Base-by-base conservation (phyloP, 1,140 invertebrate species). In the Metopolophium dirhodum region DNA sequence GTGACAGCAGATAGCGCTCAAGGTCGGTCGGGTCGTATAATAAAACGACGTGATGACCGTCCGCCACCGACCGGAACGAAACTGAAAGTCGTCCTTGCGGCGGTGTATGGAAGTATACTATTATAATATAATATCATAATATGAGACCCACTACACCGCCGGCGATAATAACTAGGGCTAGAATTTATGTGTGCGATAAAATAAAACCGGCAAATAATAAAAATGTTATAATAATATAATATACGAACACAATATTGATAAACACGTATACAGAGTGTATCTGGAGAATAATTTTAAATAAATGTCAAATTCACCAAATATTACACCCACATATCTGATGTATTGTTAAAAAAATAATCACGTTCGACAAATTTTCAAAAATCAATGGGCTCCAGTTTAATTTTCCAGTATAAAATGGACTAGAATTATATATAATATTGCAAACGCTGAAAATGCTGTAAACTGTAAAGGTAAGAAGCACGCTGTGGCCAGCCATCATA, bases 1-100 rank as follows among this genome's bases (percentile, higher is more conserved):
- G 37, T 41, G 83, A 85, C 37, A 45, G 37, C 23, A 85, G 83
- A 85, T 85, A 85, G 83, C 83, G 83, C 83, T 41, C 82, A 83
- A 85, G 37, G 37, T 85, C 83, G 23, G 37, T 85, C 9, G 41
- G 23, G 20, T 68, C 37, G 37, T 41, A 85, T 83, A 85, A 85
- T 41, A 85, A 37, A 83, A 37, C 8, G 37, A 85, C 20, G n/a
- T 26, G 20, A 54, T 54, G 61, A 77, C n/a, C 61, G 61, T 77
- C 61, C 30, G 61, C 61, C 9, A 14, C 83, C 22, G 41, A 85
- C 41, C 83, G 23, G 23, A 51, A 87, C 47, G 86, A 87, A 87
- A 87, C n/a, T 30, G 86, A 87, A 35, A 87, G 86, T 49, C 30
- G 86, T 87, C 86, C 30, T 77, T 77, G 86, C 7, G 30, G 30